Conservation (phyloP, 2,888 invertebrate species). For the Caenorhabditis sp. region DNA sequence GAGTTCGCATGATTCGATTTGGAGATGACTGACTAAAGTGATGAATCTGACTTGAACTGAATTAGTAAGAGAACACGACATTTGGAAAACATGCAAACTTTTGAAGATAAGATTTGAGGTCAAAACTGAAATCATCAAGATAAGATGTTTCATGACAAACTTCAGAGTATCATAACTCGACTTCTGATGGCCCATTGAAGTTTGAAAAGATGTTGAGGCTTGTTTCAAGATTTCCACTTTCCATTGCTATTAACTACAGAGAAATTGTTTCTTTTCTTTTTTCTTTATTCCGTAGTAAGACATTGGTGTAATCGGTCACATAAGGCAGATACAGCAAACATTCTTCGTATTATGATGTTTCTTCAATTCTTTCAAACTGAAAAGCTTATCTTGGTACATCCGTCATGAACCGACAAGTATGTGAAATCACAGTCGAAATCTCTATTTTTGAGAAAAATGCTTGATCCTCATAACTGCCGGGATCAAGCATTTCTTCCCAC, state of each 20-base stretch:
- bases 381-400: neutral
- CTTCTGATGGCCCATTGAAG: no score
- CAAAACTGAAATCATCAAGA: no score
- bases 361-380: neutral
- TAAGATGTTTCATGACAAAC: no score
- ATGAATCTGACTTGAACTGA: neutral
- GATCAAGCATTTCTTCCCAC: neutral
- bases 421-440: neutral
- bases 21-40: neutral
- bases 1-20: slow-evolving; percentile 9
- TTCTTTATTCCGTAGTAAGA: no score
- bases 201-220: no score
- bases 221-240: no score
- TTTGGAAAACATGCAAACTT: neutral
- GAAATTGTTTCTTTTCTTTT: no score
- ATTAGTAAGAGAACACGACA: neutral
- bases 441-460: neutral
- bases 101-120: neutral
- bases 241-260: no score
- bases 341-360: no score
- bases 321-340: no score
- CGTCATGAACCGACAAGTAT: neutral
- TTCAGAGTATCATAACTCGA: no score
- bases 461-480: neutral
- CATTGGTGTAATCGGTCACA: no score